phyloP scores from a whole-genome alignment of 2,113 vertebrate species.

The Scortum barcoo region DNA sequence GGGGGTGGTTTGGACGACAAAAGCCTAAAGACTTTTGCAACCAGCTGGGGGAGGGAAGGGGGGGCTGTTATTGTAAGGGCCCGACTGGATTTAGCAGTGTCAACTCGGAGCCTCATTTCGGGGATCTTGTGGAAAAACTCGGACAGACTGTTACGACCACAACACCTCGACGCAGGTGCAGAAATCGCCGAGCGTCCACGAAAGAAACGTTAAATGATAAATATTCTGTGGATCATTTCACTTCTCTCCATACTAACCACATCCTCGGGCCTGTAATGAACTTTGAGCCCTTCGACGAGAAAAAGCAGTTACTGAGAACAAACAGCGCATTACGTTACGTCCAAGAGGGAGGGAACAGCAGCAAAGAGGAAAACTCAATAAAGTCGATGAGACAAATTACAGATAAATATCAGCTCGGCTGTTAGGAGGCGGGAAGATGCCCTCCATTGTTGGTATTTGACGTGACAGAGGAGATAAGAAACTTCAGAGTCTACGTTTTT shows the following conservation, averaged over 20 bases:
- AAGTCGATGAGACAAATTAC: constrained; percentile 60
- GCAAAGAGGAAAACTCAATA: constrained; percentile 52
- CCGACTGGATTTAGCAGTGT: constrained; percentile 36
- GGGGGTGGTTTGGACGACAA: constrained; percentile 50
- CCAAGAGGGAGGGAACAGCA: constrained; percentile 47
- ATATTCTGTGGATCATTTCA: constrained; percentile 30
- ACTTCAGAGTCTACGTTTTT: constrained; percentile 16
- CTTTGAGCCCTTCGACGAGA: constrained; percentile 45
- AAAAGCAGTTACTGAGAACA: constrained; percentile 59
- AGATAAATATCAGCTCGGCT: constrained; percentile 55
- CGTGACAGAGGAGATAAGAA: constrained; percentile 50
- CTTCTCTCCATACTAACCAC: constrained; percentile 42
- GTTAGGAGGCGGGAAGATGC: not conserved
- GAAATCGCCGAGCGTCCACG: not conserved
- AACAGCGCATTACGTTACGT: constrained; percentile 41
- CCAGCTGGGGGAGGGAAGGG: constrained; percentile 24
- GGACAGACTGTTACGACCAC: constrained; percentile 2
- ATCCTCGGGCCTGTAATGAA: constrained; percentile 48
- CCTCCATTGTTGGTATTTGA: constrained; percentile 31
- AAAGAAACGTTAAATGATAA: too few species aligned
- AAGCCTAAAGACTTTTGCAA: constrained; percentile 37
- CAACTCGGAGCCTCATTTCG: constrained; percentile 29
- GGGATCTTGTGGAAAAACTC: constrained; percentile 20
- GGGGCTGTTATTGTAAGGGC: constrained; percentile 52
- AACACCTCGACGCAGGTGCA: constrained; percentile 23